Conservation (phyloP, 2,888 invertebrate species). For the Apamea monoglypha region DNA sequence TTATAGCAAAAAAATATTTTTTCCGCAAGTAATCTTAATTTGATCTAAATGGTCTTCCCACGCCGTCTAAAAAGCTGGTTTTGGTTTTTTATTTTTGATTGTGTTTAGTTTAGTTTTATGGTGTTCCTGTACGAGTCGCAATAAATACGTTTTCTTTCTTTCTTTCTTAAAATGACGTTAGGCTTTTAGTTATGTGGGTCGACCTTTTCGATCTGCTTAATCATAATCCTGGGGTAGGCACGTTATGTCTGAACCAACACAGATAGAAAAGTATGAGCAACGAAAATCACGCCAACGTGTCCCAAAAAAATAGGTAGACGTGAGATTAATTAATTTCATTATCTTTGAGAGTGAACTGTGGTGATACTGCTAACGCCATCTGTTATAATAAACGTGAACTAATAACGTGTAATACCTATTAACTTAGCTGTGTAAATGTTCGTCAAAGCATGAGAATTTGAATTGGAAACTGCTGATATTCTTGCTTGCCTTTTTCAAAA, state of each 20-base stretch:
- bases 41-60: not conserved
- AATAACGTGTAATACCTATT: not conserved
- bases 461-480: not conserved
- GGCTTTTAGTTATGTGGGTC: not conserved
- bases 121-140: too few relatives aligned
- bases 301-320: not conserved
- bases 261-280: not conserved
- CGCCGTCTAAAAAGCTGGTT: too few relatives aligned
- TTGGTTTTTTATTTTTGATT: too few relatives aligned
- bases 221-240: not conserved
- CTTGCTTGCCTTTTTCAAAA: not conserved
- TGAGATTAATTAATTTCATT: slow-evolving; percentile 17
- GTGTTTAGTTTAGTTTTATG: too few relatives aligned
- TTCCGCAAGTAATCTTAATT: not conserved
- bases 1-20: not conserved
- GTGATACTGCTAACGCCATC: slow-evolving; percentile 45
- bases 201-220: not conserved
- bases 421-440: not conserved
- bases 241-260: not conserved
- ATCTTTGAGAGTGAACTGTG: not conserved
- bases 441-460: not conserved
- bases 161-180: too few relatives aligned
- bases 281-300: not conserved
- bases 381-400: slow-evolving; percentile 29
- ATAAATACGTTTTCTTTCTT: too few relatives aligned